A percentile compares a stretch with the other conserved stretches of the same genome.
Evolutionary conservation across 1,140 invertebrate species (phyloP).

Genomic region (Drosophila watanabei): DNA sequence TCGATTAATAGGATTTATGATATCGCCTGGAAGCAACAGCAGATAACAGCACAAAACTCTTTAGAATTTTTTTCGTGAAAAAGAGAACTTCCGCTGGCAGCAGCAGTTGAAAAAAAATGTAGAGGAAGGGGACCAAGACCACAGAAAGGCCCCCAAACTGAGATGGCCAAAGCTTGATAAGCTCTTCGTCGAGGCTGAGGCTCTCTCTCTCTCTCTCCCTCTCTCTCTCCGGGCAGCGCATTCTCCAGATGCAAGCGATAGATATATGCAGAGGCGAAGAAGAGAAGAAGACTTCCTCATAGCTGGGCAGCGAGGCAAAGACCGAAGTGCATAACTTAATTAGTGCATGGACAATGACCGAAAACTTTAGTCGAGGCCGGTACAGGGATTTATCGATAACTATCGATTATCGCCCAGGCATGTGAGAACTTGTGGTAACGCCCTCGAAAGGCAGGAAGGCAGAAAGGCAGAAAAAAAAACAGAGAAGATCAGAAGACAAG

Average conservation of each 20-base stretch:
- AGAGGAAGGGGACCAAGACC: neutral
- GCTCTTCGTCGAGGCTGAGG: slow-evolving; percentile 16
- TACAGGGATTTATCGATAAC: slow-evolving; percentile 38
- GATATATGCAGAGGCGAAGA: slow-evolving; percentile 54
- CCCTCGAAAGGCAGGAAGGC: neutral
- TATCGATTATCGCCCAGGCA: slow-evolving; percentile 38
- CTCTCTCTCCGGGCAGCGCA: slow-evolving; percentile 16
- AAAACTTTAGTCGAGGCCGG: slow-evolving; percentile 13
- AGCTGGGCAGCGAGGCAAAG: slow-evolving; percentile 18
- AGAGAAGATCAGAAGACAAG: slow-evolving; percentile 4
- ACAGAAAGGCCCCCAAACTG: slow-evolving; percentile 27
- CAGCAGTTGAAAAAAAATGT: neutral
- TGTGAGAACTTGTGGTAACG: slow-evolving; percentile 42
- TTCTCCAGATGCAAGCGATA: slow-evolving; percentile 50
- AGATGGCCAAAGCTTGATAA: slow-evolving; percentile 30
- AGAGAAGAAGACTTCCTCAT: slow-evolving; percentile 58
- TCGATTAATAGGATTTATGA: slow-evolving; percentile 30
- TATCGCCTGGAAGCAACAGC: slow-evolving; percentile 18
- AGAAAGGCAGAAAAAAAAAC: neutral
- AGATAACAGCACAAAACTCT: slow-evolving; percentile 20
- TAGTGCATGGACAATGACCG: slow-evolving; percentile 57
- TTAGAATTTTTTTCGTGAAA: slow-evolving; percentile 21
- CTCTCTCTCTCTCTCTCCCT: neutral
- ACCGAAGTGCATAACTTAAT: slow-evolving; percentile 62
- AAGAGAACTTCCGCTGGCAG: slow-evolving; percentile 30